phyloP scores from a whole-genome alignment of 2,888 invertebrate species.

The Rotaria socialis region DNA sequence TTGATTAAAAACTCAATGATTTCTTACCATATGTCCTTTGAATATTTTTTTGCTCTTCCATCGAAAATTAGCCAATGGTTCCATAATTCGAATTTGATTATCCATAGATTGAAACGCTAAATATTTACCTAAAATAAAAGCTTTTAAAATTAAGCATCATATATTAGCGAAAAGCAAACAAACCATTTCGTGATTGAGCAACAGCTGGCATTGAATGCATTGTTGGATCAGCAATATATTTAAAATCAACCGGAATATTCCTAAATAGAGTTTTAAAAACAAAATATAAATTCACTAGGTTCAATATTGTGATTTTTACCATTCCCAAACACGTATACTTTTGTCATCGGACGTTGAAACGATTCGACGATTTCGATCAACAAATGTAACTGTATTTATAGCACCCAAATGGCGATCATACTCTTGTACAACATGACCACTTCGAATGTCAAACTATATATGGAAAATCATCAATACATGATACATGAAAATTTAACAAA shows the following conservation, averaged over 20 bases:
- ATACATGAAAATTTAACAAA: not conserved
- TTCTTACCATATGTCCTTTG: constrained; percentile 84
- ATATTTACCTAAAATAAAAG: constrained; percentile 69
- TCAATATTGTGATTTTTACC: constrained; percentile 61
- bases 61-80: constrained; percentile 91
- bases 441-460: constrained; percentile 85
- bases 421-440: constrained; percentile 90
- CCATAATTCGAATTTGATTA: constrained; percentile 95
- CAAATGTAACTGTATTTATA: constrained; percentile 96
- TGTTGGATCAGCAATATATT: constrained; percentile 96
- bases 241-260: constrained; percentile 81
- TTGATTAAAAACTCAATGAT: not conserved
- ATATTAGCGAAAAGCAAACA: constrained; percentile 47
- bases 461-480: constrained; percentile 41
- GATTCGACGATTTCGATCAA: constrained; percentile 93
- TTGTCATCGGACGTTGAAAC: constrained; percentile 99
- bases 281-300: too few species aligned
- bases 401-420: constrained; percentile 97
- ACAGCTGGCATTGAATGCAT: constrained; percentile 99
- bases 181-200: constrained; percentile 81
- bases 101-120: constrained; percentile 98
- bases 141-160: not conserved
- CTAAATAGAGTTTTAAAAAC: not conserved
- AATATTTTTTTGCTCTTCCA: constrained; percentile 96
- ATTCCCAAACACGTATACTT: constrained; percentile 96